phyloP scores from a whole-genome alignment of 2,113 vertebrate species.

The Labeo catla region DNA sequence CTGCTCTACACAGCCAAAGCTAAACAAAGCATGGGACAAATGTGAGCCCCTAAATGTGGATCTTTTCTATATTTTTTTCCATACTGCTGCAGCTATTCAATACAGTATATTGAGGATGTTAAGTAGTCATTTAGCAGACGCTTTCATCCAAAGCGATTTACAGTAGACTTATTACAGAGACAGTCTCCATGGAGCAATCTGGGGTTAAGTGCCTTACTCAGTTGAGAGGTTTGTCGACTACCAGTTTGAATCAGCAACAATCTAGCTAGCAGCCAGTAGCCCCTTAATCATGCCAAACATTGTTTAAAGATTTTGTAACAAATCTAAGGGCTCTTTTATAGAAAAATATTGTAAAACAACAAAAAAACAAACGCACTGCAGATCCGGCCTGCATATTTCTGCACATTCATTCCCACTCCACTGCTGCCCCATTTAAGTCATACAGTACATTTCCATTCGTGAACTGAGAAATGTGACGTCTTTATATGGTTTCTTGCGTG shows the following conservation, averaged over 20 bases:
- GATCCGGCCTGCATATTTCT: background rate
- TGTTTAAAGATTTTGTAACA: background rate
- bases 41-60: background rate
- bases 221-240: background rate
- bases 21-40: background rate
- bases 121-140: constrained; percentile 19
- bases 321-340: background rate
- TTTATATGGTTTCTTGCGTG: background rate
- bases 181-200: constrained; percentile 17
- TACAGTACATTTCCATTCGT: background rate
- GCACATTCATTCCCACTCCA: background rate
- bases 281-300: background rate
- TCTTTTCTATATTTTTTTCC: background rate
- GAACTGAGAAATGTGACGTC: background rate
- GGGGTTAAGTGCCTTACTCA: constrained; percentile 10
- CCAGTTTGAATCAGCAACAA: background rate
- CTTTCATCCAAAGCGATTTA: constrained; percentile 31
- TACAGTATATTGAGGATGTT: constrained; percentile 28
- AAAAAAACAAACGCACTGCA: background rate
- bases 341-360: background rate
- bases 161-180: constrained; percentile 27
- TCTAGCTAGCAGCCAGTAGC: background rate
- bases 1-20: background rate
- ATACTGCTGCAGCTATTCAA: constrained; percentile 3
- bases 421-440: background rate